Base-by-base conservation (phyloP, 92 coral and sea anemone genomes). In the Zoanthus gigantus region DNA sequence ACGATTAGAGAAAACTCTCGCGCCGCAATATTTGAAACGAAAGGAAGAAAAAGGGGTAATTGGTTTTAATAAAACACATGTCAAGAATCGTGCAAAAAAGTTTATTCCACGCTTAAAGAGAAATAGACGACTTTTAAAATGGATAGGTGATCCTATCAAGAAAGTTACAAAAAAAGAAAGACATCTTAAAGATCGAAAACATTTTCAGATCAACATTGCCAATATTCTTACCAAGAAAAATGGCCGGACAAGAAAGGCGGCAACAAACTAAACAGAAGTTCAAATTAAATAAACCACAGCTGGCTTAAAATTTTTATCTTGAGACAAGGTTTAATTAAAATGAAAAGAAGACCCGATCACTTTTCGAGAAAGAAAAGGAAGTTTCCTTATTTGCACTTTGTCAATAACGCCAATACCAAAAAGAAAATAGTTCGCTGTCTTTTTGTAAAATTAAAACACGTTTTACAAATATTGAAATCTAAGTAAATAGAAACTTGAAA, bases 401-500 rank as follows among this genome's bases (percentile, higher is more conserved):
- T 65, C 85, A 81, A 13, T n/a, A 77, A 29, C 66, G 73, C 60
- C 48, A 79, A 79, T 30, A 60, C 23, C 71, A 18, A 60, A 79
- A 66, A 11, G 32, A 6, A 46, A 61, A 50, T 9, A 63, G 12
- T n/a, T 58, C 75, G 66, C 65, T 66, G 74, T 47, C 5, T 66
- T 81, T 46, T 23, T 60, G 74, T 57, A 46, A 65, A 45, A 81
- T 79, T 30, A 81, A 81, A 81, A 63, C 75, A 65, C 61, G 58
- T 66, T 71, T 30, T 65, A 13, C 13, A 68, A 46, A 47, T 37
- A 10, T 65, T 44, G 23, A 65, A 63, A 68, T 54, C 75, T 81
- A 71, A 46, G 47, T 68, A 81, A 81, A 66, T 74, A 66, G 85
- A 81, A 65, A 81, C 42, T 66, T 12, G 44, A 81, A 66, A 80